phyloP scores from a whole-genome alignment of 2,113 vertebrate species.

The Atlantisia rogersi region DNA sequence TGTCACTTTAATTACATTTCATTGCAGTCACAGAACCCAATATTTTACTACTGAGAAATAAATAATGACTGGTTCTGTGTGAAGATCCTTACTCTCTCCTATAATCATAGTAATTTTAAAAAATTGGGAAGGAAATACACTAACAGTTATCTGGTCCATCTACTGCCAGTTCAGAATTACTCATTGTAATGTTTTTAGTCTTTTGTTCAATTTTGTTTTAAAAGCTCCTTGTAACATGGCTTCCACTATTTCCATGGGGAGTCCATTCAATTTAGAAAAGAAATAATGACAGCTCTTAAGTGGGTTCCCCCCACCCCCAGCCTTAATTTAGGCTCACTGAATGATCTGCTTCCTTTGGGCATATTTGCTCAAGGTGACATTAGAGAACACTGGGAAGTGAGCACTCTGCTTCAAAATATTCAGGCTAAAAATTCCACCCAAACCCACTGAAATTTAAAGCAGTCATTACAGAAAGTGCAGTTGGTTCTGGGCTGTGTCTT shows the following conservation, averaged over 20 bases:
- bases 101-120: conserved; percentile 6
- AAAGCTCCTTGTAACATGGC: neutral
- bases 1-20: neutral
- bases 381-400: conserved; percentile 12
- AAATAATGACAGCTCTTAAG: conserved; percentile 64
- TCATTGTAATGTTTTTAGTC: neutral
- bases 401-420: neutral
- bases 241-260: conserved; percentile 47
- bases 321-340: conserved; percentile 58
- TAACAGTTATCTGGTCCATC: neutral
- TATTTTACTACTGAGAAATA: neutral
- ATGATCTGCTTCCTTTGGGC: conserved; percentile 62
- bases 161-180: neutral
- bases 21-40: neutral
- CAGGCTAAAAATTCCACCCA: conserved; percentile 15
- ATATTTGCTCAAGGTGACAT: conserved; percentile 65
- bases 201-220: conserved; percentile 31
- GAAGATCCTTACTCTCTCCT: neutral
- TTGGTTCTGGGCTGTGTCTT: neutral
- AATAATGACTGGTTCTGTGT: neutral
- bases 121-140: neutral
- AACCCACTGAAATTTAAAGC: neutral
- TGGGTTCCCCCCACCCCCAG: neutral
- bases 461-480: neutral
- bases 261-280: conserved; percentile 53